Base-by-base conservation (phyloP, 2,888 invertebrate genomes). In the Eurytoma californica region DNA sequence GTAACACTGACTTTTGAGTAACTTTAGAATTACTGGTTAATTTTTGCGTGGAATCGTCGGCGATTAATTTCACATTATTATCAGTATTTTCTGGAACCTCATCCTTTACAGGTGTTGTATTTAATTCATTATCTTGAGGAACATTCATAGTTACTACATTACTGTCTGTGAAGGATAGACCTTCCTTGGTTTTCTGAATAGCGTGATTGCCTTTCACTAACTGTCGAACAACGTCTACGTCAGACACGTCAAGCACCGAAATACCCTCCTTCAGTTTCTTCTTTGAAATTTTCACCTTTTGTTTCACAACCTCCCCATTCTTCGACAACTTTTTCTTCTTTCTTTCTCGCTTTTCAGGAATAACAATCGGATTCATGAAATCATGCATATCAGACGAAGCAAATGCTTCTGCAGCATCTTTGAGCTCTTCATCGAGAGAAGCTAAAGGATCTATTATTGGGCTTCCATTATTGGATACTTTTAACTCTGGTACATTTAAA, bases 191-290 rank as follows among this genome's bases (percentile, higher is more conserved):
- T 72, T 74, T 77, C 58, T 66, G 70, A 69, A 75, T 61, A n/a
- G 58, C 53, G 4, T 72, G 53, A 12, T 72, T 18, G n/a, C 78
- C 78, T 18, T 28, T 68, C 55, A 81, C 72, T 47, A 81, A 30
- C 28, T 81, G 63, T 47, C 72, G 55, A 16, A 78, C 53, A 51
- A 60, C 66, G 66, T 79, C 66, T 18, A 30, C 53, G 61, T 81
- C 81, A 13, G 81, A 81, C 4, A 81, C 70, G 67, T 81, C 81
- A 18, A 81, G 14, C 3, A 79, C 72, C 18, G 77, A 51, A 2
- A 60, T 5, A 47, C 63, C 49, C 28, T 24, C 47, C 65, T 78
- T 76, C 1, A 47, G 55, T 55, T 78, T 76, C 28, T 76, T 81
- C 58, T 81, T 78, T 7, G 72, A 78, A 16, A 5, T 13, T 14